Conservation (phyloP, 2,113 vertebrate genomes). For the Kryptolebias marmoratus region DNA sequence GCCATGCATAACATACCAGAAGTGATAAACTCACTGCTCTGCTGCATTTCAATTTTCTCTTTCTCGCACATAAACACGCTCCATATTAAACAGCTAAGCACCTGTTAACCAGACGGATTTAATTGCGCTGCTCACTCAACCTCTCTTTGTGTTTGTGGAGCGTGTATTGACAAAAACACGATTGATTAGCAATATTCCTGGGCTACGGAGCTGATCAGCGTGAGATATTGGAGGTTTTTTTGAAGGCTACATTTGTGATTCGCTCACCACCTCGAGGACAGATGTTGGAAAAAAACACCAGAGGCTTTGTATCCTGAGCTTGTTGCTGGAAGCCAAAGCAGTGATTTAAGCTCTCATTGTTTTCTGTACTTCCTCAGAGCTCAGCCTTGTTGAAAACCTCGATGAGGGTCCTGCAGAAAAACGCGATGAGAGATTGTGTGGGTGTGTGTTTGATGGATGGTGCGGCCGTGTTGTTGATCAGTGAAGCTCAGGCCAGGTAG, state of each 20-base stretch:
- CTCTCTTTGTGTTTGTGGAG: conserved; percentile 12
- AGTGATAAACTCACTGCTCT: conserved; percentile 74
- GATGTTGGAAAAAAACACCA: conserved; percentile 40
- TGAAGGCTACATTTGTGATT: conserved; percentile 63
- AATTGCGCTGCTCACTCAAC: conserved; percentile 69
- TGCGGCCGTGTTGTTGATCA: conserved; percentile 65
- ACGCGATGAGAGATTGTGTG: conserved; percentile 45
- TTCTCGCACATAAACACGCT: conserved; percentile 30
- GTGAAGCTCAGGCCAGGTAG: conserved; percentile 70
- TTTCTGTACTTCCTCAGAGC: conserved; percentile 37
- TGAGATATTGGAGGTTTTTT: conserved; percentile 61
- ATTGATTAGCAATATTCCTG: conserved; percentile 68
- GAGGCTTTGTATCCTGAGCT: conserved; percentile 44
- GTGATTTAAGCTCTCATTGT: conserved; percentile 59
- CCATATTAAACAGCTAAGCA: conserved; percentile 75
- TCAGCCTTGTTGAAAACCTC: conserved; percentile 23
- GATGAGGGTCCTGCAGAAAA: conserved; percentile 33
- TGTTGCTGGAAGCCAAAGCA: conserved; percentile 40
- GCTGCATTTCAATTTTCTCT: conserved; percentile 76
- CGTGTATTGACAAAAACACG: conserved; percentile 49
- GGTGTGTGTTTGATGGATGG: conserved; percentile 59
- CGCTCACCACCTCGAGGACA: conserved; percentile 38
- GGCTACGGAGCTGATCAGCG: conserved; percentile 63
- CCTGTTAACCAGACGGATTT: conserved; percentile 75
- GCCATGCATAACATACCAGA: conserved; percentile 62